phyloP scores from a whole-genome alignment of 1,140 invertebrate species.

The Drosophila repletoides region DNA sequence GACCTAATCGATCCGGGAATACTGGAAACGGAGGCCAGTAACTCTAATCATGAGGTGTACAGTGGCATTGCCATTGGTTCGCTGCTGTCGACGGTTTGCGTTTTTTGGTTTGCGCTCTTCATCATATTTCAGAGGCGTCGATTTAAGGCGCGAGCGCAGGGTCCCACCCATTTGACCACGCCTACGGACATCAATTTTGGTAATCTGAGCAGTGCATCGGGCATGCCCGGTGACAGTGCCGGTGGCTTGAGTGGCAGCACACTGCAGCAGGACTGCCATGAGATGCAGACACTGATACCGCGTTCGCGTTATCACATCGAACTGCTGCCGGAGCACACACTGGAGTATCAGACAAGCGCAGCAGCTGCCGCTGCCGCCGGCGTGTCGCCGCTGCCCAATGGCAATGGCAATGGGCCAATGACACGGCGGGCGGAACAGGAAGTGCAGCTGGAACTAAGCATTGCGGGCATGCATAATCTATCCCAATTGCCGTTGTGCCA shows the following conservation, averaged over 20 bases:
- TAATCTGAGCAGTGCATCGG: slow-evolving; percentile 68
- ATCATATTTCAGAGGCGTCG: slow-evolving; percentile 71
- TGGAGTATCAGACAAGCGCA: slow-evolving; percentile 69
- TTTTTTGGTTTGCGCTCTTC: slow-evolving; percentile 67
- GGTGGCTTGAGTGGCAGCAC: slow-evolving; percentile 70
- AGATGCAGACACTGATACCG: slow-evolving; percentile 81
- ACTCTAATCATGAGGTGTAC: slow-evolving; percentile 58
- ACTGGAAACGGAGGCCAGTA: slow-evolving; percentile 30
- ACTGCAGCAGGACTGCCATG: slow-evolving; percentile 74
- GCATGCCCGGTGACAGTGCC: slow-evolving; percentile 71
- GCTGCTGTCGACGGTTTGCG: slow-evolving; percentile 63
- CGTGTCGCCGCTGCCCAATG: slow-evolving; percentile 66
- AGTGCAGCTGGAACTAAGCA: slow-evolving; percentile 52
- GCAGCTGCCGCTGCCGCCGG: slow-evolving; percentile 44
- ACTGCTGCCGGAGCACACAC: slow-evolving; percentile 56
- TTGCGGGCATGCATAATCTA: slow-evolving; percentile 65
- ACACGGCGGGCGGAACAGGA: slow-evolving; percentile 36
- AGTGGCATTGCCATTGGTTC: slow-evolving; percentile 77
- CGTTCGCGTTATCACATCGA: slow-evolving; percentile 70
- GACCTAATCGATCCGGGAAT: slow-evolving; percentile 61
- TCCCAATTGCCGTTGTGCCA: slow-evolving; percentile 74
- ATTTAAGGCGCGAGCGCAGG: slow-evolving; percentile 72
- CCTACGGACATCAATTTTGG: slow-evolving; percentile 76
- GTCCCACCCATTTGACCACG: slow-evolving; percentile 66
- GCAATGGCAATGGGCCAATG: slow-evolving; percentile 57